A percentile compares a stretch with the other conserved stretches of the same genome.
These are phyloP conservation scores for Lysandra coridon DNA, from an alignment of 2,888 invertebrate species.

Conservation along the genomic window DNA sequence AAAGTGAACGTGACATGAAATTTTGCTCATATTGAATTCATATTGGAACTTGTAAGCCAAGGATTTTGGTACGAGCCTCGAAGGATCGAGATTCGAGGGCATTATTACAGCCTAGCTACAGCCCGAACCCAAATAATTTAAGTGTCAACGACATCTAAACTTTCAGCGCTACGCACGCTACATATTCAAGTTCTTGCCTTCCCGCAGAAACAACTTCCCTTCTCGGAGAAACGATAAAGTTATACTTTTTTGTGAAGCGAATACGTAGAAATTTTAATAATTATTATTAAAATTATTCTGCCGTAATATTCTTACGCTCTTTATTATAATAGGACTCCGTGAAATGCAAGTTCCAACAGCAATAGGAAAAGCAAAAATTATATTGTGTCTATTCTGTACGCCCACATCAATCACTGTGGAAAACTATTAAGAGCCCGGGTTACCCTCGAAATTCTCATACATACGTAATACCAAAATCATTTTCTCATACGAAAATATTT, in stretches of 20 bases:
- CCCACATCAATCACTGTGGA: too few species aligned
- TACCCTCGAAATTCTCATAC: too few species aligned
- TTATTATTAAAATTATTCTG: neutral
- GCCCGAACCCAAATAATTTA: slow-evolving; percentile 14
- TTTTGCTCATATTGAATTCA: slow-evolving; percentile 22
- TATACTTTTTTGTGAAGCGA: neutral
- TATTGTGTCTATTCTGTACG: too few species aligned
- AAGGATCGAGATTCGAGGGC: slow-evolving; percentile 15
- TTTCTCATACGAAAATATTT: too few species aligned
- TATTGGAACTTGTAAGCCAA: slow-evolving; percentile 7
- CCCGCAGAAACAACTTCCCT: neutral
- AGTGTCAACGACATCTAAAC: neutral
- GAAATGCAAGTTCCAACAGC: too few species aligned
- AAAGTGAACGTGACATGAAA: slow-evolving; percentile 26
- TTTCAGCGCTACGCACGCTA: slow-evolving; percentile 8
- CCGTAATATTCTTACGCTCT: neutral
- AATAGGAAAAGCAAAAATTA: too few species aligned
- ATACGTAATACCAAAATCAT: too few species aligned
- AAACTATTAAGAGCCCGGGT: too few species aligned
- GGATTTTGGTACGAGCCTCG: neutral
- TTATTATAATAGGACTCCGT: neutral
- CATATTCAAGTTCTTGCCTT: neutral
- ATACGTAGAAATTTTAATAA: neutral
- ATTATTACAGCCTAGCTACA: neutral
- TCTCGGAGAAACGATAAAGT: neutral